Base-by-base conservation (phyloP, 2,797 vertebrate species). In the Chelon labrosus region DNA sequence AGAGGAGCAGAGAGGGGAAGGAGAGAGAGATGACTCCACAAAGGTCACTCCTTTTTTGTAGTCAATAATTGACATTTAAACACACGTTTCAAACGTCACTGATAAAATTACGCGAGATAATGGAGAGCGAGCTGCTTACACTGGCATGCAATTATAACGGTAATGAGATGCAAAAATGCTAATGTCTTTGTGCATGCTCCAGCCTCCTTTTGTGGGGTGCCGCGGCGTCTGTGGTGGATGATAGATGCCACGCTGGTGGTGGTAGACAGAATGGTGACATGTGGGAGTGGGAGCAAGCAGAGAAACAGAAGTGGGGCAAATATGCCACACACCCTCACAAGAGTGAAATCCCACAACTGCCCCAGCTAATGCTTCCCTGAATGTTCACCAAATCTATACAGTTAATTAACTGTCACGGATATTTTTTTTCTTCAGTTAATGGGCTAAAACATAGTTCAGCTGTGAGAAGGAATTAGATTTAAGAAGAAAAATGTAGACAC, bases 81-180 rank as follows among this genome's bases (percentile, higher is more conserved):
- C 95, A 93, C 96, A 96, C 96, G 90, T 96, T 97, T 96, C 95
- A 95, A 96, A 96, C 95, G 78, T 94, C 88, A 94, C 93, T 95
- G 97, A 98, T 97, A 96, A 96, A 96, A 95, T 96, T 95, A 96
- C 91, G 86, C 72, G 89, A 97, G 96, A 97, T 96, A 98, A 96
- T 95, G 87, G 88, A 85, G 89, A 94, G 95, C 95, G 95, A 94
- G 95, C 89, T 89, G 94, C 92, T 95, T 95, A 95, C 95, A 91
- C 94, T 91, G 95, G 94, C 95, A 96, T 96, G 96, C 97, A 98
- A 98, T 98, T 98, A 98, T 93, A 93, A 92, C 85, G 79, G 59
- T 98, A 99, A 99, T 97, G 95, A 99, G 95, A 99, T 98, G 98
- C 97, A 97, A 95, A 97, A 96, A 98, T 98, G 97, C 96, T 97